These are phyloP conservation scores for Onychostoma macrolepis DNA, from an alignment of 2,113 vertebrate species.

Conservation along the genomic window DNA sequence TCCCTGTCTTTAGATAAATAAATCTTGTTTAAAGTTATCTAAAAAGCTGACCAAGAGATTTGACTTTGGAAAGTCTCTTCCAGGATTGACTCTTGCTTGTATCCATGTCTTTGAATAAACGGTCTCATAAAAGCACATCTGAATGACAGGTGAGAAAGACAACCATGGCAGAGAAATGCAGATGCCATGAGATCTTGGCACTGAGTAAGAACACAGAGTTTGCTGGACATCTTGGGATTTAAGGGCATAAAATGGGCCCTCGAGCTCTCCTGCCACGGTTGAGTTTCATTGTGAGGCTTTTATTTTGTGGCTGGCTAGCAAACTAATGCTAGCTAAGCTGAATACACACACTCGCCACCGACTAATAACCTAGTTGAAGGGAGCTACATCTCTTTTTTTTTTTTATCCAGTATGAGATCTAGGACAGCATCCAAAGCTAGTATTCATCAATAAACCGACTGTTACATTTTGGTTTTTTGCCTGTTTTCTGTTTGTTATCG, in stretches of 20 bases:
- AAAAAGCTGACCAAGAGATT: constrained; percentile 64
- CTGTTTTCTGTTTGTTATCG: constrained; percentile 53
- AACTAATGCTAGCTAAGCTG: constrained; percentile 72
- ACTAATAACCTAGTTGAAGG: constrained; percentile 72
- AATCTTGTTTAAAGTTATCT: constrained; percentile 61
- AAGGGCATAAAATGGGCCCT: constrained; percentile 70
- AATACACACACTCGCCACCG: constrained; percentile 64
- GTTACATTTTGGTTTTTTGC: constrained; percentile 70
- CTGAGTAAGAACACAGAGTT: constrained; percentile 77
- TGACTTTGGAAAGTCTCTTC: constrained; percentile 84
- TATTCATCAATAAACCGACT: constrained; percentile 65
- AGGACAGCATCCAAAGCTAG: constrained; percentile 55
- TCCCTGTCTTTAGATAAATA: constrained; percentile 31
- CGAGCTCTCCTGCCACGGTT: constrained; percentile 67
- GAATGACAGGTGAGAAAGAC: constrained; percentile 70
- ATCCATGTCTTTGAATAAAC: constrained; percentile 70
- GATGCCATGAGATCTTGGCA: constrained; percentile 84
- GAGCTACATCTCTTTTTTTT: constrained; percentile 73
- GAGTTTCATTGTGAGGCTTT: constrained; percentile 71
- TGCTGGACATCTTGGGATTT: constrained; percentile 80
- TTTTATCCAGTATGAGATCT: constrained; percentile 55
- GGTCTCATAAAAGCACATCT: constrained; percentile 68
- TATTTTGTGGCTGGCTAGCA: constrained; percentile 74
- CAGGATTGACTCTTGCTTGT: constrained; percentile 73
- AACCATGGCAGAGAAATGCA: constrained; percentile 77